A percentile compares a stretch with the other conserved stretches of the same genome.
Conservation (phyloP, 2,888 invertebrate species). For the Chrysotoxum bicinctum region DNA sequence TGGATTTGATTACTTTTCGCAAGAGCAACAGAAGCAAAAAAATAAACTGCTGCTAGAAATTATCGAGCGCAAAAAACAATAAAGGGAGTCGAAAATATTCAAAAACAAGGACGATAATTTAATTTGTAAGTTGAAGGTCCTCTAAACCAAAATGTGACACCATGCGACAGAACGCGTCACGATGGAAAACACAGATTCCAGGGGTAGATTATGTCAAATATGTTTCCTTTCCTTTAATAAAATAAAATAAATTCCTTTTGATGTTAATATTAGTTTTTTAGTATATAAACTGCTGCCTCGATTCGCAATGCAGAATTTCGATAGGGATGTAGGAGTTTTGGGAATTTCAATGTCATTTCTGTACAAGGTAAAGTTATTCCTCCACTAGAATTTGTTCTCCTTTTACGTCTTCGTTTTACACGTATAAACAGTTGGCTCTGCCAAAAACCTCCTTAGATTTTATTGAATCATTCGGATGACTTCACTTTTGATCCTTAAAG, state of each 20-base stretch:
- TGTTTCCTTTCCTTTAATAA: not conserved
- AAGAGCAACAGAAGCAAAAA: not conserved
- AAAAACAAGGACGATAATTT: constrained; percentile 56
- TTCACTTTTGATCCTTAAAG: constrained; percentile 44
- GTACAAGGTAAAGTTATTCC: constrained; percentile 8
- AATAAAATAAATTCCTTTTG: constrained; percentile 17
- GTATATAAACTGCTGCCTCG: not conserved
- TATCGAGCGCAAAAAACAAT: constrained; percentile 13
- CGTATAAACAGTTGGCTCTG: not conserved
- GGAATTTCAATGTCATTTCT: constrained; percentile 14
- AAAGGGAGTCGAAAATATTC: constrained; percentile 14
- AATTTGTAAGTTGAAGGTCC: constrained; percentile 61
- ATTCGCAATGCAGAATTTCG: not conserved
- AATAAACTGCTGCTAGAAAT: constrained; percentile 21
- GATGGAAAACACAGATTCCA: constrained; percentile 4
- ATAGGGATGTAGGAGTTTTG: not conserved
- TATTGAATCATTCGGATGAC: constrained; percentile 56
- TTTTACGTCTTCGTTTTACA: not conserved
- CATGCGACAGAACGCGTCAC: constrained; percentile 15
- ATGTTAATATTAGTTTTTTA: constrained; percentile 46
- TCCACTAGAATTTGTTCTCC: not conserved
- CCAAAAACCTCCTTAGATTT: constrained; percentile 24
- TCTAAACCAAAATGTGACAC: constrained; percentile 43
- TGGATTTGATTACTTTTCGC: constrained; percentile 60
- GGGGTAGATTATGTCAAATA: constrained; percentile 35